Base-by-base conservation (phyloP, 2,888 invertebrate genomes). In the Drosophila limbata region DNA sequence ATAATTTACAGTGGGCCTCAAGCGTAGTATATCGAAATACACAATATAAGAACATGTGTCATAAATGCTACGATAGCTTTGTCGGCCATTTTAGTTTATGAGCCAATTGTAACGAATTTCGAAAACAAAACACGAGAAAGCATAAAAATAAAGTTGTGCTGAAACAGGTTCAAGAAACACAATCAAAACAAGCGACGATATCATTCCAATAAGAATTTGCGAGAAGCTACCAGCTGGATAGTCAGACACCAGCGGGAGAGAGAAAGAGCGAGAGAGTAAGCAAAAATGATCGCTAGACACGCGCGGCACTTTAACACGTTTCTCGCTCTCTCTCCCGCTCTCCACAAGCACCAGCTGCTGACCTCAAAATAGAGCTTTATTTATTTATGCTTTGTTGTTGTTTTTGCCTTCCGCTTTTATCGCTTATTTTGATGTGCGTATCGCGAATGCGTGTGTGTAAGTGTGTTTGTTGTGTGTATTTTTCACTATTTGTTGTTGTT, bases 91-190 rank as follows among this genome's bases (percentile, higher is more conserved):
- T 74, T 77, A 60, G 56, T 53, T 70, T 73, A 77, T 74, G 74
- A 61, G 79, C 44, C 69, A 68, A 74, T 82, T 84, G 85, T 81
- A 83, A 85, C 78, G 82, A 84, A 84, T 71, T 63, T 45, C 15
- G 25, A 59, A 77, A 83, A 86, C 79, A 85, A 78, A 84, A 25
- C 39, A 59, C 33, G 37, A 37, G 9, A 50, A 13, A 52, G 21
- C 52, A 73, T 64, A 44, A 67, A 48, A 42, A 65, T 17, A 68
- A 65, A 60, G 15, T 67, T 37, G 19, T 11, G 66, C 56, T 57
- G 37, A 19, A 57, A 57, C 48, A 64, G 55, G 59, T 57, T 61
- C 15, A 65, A 44, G 39, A 44, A 35, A 45, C n/a, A 57, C 39
- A 66, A 77, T 19, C 52, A 78, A 62, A 60, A 59, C 69, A 72